Conservation (phyloP, 1,140 invertebrate species). For the Drosophila varians region DNA sequence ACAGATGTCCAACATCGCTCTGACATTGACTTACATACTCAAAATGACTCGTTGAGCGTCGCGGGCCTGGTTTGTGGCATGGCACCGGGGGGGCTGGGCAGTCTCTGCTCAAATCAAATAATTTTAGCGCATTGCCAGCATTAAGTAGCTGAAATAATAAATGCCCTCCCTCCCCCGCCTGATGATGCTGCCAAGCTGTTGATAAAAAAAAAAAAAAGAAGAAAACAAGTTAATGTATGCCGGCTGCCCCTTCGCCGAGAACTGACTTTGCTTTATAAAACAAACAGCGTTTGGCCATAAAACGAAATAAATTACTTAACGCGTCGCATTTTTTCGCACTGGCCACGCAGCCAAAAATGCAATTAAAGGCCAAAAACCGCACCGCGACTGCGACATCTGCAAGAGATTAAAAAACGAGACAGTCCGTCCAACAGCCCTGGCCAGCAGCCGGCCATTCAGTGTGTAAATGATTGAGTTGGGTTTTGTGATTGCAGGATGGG, state of each 20-base stretch:
- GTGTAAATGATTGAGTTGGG: conserved; percentile 52
- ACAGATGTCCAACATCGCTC: conserved; percentile 47
- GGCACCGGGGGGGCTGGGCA: not conserved
- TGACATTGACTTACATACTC: conserved; percentile 60
- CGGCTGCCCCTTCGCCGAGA: not conserved
- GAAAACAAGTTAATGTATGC: conserved; percentile 39
- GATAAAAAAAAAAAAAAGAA: conserved; percentile 21
- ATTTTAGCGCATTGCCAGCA: conserved; percentile 44
- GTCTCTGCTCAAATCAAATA: conserved; percentile 45
- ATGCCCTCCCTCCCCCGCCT: conserved; percentile 2
- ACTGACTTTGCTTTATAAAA: conserved; percentile 27
- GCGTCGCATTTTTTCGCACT: conserved; percentile 56
- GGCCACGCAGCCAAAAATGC: conserved; percentile 52
- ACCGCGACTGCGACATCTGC: conserved; percentile 55
- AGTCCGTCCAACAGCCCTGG: conserved; percentile 16
- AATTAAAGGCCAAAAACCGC: conserved; percentile 61
- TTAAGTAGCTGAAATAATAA: conserved; percentile 54
- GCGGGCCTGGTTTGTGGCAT: not conserved
- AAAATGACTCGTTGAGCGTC: conserved; percentile 22
- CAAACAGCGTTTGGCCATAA: conserved; percentile 44
- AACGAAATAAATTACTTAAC: conserved; percentile 66
- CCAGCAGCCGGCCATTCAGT: conserved; percentile 29
- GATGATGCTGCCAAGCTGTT: conserved; percentile 14
- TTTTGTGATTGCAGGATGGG: conserved; percentile 19
- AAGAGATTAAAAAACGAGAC: conserved; percentile 56